Conservation (phyloP, 1,140 invertebrate genomes). For the Cyclina sinensis region DNA sequence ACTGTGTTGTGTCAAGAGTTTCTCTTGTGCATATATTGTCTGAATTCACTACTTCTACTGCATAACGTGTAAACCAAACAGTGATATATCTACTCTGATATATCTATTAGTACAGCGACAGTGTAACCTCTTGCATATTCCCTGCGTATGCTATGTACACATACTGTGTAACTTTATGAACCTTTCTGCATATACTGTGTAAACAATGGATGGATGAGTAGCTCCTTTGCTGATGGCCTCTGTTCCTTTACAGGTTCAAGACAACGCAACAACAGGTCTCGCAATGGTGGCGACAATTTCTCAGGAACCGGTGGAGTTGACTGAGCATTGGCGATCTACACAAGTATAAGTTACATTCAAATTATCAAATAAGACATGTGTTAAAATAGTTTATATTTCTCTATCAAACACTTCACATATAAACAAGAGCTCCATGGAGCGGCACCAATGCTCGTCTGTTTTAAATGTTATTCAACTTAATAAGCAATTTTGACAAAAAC, state of each 20-base stretch:
- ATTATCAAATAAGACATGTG: no score
- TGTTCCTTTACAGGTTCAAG: slow-evolving; percentile 85
- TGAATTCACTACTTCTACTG: no score
- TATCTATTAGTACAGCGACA: background rate
- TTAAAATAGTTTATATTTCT: no score
- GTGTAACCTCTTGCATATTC: no score
- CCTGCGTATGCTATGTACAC: background rate
- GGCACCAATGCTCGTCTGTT: no score
- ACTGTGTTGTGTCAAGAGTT: no score
- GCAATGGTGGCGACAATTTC: slow-evolving; percentile 82
- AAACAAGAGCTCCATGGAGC: no score
- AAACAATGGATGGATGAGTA: slow-evolving; percentile 87
- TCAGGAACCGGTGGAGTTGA: slow-evolving; percentile 87
- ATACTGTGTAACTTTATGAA: background rate
- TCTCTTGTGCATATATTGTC: no score
- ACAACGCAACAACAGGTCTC: slow-evolving; percentile 86
- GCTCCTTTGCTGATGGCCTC: slow-evolving; percentile 86
- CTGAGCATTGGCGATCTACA: slow-evolving; percentile 87
- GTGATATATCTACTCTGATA: background rate
- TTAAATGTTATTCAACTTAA: no score
- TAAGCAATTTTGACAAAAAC: no score
- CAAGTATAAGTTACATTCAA: no score
- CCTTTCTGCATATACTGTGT: slow-evolving; percentile 77
- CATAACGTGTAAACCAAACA: background rate
- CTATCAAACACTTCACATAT: no score